These are phyloP conservation scores for Pithecia hirsuta DNA, from an alignment of 2,797 vertebrate genomes.

Conservation along the genomic window DNA sequence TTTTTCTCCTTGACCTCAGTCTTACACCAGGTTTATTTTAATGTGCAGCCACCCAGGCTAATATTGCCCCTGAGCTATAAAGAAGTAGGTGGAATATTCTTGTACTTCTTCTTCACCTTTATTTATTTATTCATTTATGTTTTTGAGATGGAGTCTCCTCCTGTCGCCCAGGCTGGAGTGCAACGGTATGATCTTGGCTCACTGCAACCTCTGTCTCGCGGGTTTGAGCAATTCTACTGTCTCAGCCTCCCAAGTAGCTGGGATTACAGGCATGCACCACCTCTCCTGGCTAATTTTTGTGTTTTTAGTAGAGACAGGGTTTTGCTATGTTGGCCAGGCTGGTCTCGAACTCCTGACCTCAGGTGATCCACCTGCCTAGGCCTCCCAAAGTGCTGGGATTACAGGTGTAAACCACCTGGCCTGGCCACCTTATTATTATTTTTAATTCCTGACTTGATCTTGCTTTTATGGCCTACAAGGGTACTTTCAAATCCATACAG, in stretches of 20 bases:
- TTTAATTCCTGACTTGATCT: neutral
- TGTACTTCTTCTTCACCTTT: neutral
- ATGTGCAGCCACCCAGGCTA: neutral
- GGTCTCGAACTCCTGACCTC: neutral
- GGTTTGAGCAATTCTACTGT: neutral
- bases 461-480: neutral
- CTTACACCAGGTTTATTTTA: neutral
- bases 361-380: neutral
- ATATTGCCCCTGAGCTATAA: neutral
- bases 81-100: neutral
- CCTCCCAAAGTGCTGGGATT: neutral
- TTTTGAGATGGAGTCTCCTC: neutral
- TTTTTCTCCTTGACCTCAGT: neutral
- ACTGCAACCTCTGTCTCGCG: neutral
- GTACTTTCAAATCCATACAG: neutral
- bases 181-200: accelerated
- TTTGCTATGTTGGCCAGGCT: neutral
- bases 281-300: neutral
- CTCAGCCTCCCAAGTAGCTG: neutral
- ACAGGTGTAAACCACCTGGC: accelerated
- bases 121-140: neutral
- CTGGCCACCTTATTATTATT: neutral
- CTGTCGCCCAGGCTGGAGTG: neutral
- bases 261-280: neutral
- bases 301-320: neutral